Evolutionary conservation across 2,888 invertebrate genomes (phyloP).

Genomic region (Amphipyra berbera): DNA sequence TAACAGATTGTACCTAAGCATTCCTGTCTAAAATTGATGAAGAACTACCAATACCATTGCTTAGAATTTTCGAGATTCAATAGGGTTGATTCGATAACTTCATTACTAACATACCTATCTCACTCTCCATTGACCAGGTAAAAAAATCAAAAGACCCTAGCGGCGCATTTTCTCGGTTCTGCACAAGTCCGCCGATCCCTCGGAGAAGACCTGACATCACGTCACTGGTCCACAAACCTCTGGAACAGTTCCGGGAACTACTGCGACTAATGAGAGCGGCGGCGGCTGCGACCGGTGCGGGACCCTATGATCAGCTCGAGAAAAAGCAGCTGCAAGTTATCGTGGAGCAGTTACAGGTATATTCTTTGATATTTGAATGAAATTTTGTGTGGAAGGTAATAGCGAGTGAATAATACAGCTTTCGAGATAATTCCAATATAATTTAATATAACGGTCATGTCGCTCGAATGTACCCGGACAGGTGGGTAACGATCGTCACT

Average conservation of each 20-base stretch:
- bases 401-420: too few relatives aligned
- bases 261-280: conserved; percentile 85
- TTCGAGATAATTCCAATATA: too few relatives aligned
- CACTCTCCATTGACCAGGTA: conserved; percentile 77
- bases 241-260: conserved; percentile 92
- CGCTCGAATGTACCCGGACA: too few relatives aligned
- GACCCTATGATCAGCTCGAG: conserved; percentile 85
- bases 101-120: too few relatives aligned
- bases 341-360: conserved; percentile 85
- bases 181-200: conserved; percentile 95
- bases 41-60: too few relatives aligned
- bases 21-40: too few relatives aligned
- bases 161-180: conserved; percentile 94
- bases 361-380: neutral
- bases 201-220: conserved; percentile 95
- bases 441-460: too few relatives aligned
- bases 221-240: conserved; percentile 94
- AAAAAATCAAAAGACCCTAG: conserved; percentile 93
- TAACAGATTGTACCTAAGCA: too few relatives aligned
- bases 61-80: too few relatives aligned
- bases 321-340: conserved; percentile 86
- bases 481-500: too few relatives aligned
- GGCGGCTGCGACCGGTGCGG: conserved; percentile 77
- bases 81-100: too few relatives aligned
- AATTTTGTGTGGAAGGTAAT: too few relatives aligned